phyloP scores from a whole-genome alignment of 2,888 invertebrate genomes.

The Coleophora deauratella region DNA sequence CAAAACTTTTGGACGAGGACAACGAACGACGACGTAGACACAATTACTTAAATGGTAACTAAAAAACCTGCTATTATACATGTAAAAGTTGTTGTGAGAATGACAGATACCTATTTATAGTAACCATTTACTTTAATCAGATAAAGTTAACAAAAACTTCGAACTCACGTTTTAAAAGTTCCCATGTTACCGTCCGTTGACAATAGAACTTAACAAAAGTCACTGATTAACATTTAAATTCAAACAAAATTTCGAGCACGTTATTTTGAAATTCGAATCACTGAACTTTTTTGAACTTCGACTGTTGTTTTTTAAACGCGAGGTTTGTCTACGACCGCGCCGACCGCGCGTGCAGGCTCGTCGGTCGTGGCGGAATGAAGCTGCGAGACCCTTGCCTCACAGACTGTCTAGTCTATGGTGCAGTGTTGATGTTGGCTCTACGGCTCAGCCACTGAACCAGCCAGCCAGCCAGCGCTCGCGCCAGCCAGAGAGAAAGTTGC shows the following conservation, averaged over 20 bases:
- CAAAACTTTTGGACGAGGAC: constrained; percentile 15
- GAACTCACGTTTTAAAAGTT: constrained; percentile 53
- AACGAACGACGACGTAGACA: neutral
- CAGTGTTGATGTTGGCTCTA: constrained; percentile 17
- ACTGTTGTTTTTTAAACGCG: constrained; percentile 19
- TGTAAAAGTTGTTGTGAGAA: neutral
- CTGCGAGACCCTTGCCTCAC: constrained; percentile 23
- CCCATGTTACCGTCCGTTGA: constrained; percentile 46
- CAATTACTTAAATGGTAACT: no score
- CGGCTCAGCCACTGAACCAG: constrained; percentile 20
- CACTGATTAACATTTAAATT: constrained; percentile 45
- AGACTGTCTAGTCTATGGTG: neutral
- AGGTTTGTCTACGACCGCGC: constrained; percentile 42
- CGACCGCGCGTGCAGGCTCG: constrained; percentile 51
- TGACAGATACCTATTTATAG: constrained; percentile 1
- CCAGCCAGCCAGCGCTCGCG: constrained; percentile 8
- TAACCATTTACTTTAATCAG: no score
- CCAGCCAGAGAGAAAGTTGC: constrained; percentile 61
- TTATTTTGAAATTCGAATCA: constrained; percentile 8
- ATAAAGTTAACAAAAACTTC: constrained; percentile 15
- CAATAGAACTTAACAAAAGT: constrained; percentile 36
- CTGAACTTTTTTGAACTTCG: constrained; percentile 4
- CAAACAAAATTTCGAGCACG: constrained; percentile 33
- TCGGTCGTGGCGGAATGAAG: constrained; percentile 50
- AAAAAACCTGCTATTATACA: no score